Conservation (phyloP, 2,888 invertebrate species). For the Yponomeuta cagnagella region DNA sequence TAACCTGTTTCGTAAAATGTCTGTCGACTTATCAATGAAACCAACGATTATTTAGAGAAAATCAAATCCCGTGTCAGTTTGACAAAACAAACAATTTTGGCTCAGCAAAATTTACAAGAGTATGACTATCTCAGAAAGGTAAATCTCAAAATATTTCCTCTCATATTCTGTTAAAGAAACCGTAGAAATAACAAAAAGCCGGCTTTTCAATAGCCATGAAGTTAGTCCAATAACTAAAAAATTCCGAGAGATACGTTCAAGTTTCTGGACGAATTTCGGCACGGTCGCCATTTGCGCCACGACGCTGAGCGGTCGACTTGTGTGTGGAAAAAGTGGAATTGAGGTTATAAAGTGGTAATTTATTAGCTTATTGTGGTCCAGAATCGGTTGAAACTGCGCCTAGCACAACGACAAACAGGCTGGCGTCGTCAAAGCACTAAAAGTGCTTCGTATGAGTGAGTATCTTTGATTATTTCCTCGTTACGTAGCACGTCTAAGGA, state of each 20-base stretch:
- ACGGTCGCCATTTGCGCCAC: conserved; percentile 75
- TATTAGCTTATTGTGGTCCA: conserved; percentile 45
- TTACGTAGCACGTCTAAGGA: conserved; percentile 38
- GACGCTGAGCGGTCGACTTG: conserved; percentile 56
- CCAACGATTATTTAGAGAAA: not conserved
- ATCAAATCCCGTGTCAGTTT: not conserved
- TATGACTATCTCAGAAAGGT: conserved; percentile 62
- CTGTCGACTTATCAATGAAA: not conserved
- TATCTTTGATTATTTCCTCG: conserved; percentile 31
- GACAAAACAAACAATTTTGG: conserved; percentile 43
- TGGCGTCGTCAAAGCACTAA: conserved; percentile 34
- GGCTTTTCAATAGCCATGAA: conserved; percentile 44
- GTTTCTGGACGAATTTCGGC: conserved; percentile 47
- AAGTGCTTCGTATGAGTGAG: conserved; percentile 52
- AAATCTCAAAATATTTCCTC: conserved; percentile 37
- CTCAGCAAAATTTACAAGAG: conserved; percentile 71
- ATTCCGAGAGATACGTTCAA: conserved; percentile 17
- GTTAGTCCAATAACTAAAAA: conserved; percentile 36
- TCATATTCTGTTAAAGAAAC: conserved; percentile 26
- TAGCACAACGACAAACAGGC: conserved; percentile 29
- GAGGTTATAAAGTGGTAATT: conserved; percentile 64
- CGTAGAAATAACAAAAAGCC: conserved; percentile 33
- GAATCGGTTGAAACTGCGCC: conserved; percentile 36
- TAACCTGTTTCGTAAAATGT: not conserved
- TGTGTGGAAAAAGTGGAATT: conserved; percentile 50